These are phyloP conservation scores for Cossypha niveicapilla DNA, from an alignment of 2,797 vertebrate species.

Conservation along the genomic window DNA sequence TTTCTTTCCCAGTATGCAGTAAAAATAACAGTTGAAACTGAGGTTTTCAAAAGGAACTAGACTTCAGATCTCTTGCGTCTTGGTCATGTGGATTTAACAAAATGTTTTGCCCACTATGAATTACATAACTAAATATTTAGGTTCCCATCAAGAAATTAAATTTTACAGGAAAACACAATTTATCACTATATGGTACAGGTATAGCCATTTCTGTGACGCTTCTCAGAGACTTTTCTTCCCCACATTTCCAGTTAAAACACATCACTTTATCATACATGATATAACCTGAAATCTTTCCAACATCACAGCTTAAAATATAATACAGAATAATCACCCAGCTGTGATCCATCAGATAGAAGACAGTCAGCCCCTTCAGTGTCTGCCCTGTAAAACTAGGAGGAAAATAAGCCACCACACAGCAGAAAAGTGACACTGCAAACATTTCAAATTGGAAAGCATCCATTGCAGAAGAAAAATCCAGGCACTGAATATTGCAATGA, in stretches of 20 bases:
- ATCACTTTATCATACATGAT: not conserved
- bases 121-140: not conserved
- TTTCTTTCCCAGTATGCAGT: not conserved
- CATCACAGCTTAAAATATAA: slow-evolving; percentile 26
- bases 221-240: not conserved
- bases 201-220: not conserved
- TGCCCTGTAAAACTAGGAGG: not conserved
- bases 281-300: slow-evolving; percentile 36
- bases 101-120: not conserved
- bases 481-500: rapidly evolving
- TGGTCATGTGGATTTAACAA: not conserved
- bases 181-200: not conserved
- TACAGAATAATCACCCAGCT: slow-evolving; percentile 31
- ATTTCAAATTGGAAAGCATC: not conserved
- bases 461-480: not conserved
- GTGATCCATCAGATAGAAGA: not conserved
- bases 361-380: not conserved
- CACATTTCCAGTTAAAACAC: not conserved
- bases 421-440: not conserved
- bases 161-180: not conserved
- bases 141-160: not conserved
- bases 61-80: not conserved
- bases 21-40: not conserved
- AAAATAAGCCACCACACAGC: not conserved
- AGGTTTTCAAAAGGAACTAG: not conserved